Base-by-base conservation (phyloP, 2,797 vertebrate species). In the Epinephelus awoara region DNA sequence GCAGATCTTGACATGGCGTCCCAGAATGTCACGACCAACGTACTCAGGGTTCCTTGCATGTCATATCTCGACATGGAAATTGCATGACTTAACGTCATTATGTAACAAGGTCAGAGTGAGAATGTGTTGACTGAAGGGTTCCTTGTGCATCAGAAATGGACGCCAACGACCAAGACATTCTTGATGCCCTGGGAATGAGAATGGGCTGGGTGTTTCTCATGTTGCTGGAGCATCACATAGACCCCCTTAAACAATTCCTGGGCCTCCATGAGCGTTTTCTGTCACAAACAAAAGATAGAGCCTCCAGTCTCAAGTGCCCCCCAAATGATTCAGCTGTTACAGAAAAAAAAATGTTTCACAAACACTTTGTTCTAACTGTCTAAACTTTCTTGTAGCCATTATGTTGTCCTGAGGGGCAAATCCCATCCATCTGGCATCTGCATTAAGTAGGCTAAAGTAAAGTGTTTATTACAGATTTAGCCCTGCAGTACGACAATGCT, bases 331-430 rank as follows among this genome's bases (percentile, higher is more conserved):
- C 49, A 54, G 52, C 56, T 70, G 15, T 40, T 54, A 25, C 38
- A 50, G 34, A 73, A 69, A 52, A 69, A 50, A 55, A 42, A 42
- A 42, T 2, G n/a, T 40, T 29, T 40, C 52, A 54, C 38, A 42
- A 62, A 23, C 47, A 61, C 54, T 69, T 66, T 77, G 61, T 77
- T 71, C 51, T 42, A 15, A 34, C 34, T 34, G 34, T 74, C 62
- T 77, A 44, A 86, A 78, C 68, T 57, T 72, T 57, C 14, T 54
- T 67, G 50, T 3, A 5, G 62, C 74, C 76, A 57, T 80, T 78
- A 64, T 71, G 17, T 61, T 51, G 61, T 75, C 66, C 69, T 69
- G 51, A 27, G 42, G 69, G 59, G 49, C 7, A 55, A 46, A 72
- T 42, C 56, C 1, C n/a, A 27, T 68, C 74, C 77, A 80, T 67